A percentile compares a stretch with the other conserved stretches of the same genome.
Evolutionary conservation across 2,797 vertebrate species (phyloP).

Genomic region (Pseudocheirus occidentalis): DNA sequence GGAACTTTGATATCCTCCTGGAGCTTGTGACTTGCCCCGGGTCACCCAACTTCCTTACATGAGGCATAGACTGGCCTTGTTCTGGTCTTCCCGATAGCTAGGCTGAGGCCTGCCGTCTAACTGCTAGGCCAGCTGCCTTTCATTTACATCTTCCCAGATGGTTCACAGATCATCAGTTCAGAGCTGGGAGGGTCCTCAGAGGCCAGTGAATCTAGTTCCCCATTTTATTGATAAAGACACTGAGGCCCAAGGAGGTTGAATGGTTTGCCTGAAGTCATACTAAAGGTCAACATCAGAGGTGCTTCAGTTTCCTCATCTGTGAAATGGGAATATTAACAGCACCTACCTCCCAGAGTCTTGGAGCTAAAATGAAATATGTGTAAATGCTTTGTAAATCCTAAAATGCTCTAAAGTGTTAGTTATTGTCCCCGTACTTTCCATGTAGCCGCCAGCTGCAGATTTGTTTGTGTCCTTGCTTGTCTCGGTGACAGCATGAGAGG

Average conservation of each 20-base stretch:
- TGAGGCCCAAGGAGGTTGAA: too few species aligned
- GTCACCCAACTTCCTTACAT: too few species aligned
- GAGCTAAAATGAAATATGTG: not conserved
- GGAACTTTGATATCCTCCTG: not conserved
- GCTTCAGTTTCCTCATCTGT: not conserved
- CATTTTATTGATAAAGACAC: not conserved
- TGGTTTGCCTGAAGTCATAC: too few species aligned
- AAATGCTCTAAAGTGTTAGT: not conserved
- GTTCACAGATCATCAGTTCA: not conserved
- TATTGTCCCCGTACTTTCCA: not conserved
- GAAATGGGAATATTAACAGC: not conserved
- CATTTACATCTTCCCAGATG: not conserved
- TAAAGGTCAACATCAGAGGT: not conserved
- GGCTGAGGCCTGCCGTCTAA: too few species aligned
- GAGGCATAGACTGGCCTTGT: not conserved
- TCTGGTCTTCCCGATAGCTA: not conserved
- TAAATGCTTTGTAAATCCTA: not conserved
- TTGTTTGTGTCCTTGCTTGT: conserved; percentile 10
- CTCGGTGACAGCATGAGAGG: conserved; percentile 40
- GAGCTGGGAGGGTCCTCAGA: too few species aligned
- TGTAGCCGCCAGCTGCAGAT: not conserved
- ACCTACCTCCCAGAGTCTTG: not conserved
- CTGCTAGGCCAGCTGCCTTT: not conserved
- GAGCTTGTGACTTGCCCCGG: not conserved
- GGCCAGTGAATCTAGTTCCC: not conserved